Evolutionary conservation across 2,888 invertebrate genomes (phyloP), one percentile per base, ranked within the genome.

Genomic region (Drosophila imparisetae): DNA sequence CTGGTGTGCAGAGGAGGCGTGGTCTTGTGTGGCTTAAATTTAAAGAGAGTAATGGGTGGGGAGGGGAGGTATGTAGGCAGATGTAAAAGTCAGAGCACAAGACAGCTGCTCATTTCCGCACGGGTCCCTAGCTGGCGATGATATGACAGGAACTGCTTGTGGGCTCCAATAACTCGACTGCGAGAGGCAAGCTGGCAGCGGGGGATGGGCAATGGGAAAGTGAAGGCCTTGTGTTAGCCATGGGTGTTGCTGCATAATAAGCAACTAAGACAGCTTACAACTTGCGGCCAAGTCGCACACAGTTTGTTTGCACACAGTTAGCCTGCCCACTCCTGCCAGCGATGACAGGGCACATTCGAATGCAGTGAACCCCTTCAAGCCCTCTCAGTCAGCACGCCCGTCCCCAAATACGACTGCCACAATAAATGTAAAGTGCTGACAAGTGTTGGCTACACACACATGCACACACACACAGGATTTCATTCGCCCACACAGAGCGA

Each of bases 31-130:
- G 75, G 80, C 86, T 78, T 68, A 67, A 78, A 80, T 81, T 76
- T 88, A 69, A 83, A 78, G 24, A 34, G 54, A 21, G 21, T 30
- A 21, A 30, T 42, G 27, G 42, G 3, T 15, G 34, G 18, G 32
- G 7, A 13, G 32, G n/a, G 50, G 18, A 30, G 3, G 13, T 24
- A 38, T 40, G 13, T 21, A 36, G 61, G 48, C 64, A 71, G 63
- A 70, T 78, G 81, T 66, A 81, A 73, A 81, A 78, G 78, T 78
- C 78, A 78, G 63, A 73, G 81, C 63, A 63, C 85, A 88, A 81
- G 86, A 89, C 90, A 86, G 90, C 86, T 86, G 86, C 90, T 86
- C 86, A 86, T 86, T 90, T 86, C 86, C 86, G 86, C 84, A 83
- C 71, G 81, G 81, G 66, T 70, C 34, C 18, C 74, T 71, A 77